A percentile compares a stretch with the other conserved stretches of the same genome.
These are phyloP conservation scores for Nymphalis io DNA, from an alignment of 1,140 invertebrate species.

Conservation along the genomic window DNA sequence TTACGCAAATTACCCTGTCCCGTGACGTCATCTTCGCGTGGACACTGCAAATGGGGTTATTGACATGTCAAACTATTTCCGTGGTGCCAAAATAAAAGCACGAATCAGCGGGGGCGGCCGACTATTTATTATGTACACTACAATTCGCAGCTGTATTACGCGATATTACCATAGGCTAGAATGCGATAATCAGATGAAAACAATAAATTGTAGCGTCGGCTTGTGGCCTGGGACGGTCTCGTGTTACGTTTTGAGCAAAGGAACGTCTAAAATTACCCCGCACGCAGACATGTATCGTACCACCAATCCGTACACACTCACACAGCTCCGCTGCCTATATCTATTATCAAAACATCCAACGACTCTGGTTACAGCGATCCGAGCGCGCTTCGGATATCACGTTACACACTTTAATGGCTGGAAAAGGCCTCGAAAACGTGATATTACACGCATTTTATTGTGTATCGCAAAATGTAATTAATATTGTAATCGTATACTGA, in stretches of 20 bases:
- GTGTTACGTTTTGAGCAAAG: conserved; percentile 79
- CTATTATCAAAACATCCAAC: conserved; percentile 81
- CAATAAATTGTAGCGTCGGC: conserved; percentile 77
- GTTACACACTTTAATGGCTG: conserved; percentile 80
- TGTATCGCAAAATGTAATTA: conserved; percentile 79
- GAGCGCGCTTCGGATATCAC: conserved; percentile 78
- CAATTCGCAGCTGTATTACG: conserved; percentile 44
- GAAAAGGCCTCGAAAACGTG: conserved; percentile 81
- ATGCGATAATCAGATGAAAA: conserved; percentile 75
- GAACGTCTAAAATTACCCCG: conserved; percentile 80
- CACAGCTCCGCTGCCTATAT: conserved; percentile 71
- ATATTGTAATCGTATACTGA: conserved; percentile 74
- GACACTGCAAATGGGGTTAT: conserved; percentile 75
- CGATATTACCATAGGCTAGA: conserved; percentile 44
- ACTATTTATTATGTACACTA: conserved; percentile 37
- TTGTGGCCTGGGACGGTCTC: conserved; percentile 77
- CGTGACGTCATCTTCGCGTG: conserved; percentile 68
- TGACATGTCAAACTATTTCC: conserved; percentile 79
- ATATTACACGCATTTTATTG: conserved; percentile 80
- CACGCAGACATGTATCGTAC: conserved; percentile 60
- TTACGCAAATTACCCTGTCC: conserved; percentile 57
- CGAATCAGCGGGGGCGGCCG: conserved; percentile 53
- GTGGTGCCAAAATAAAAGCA: conserved; percentile 76
- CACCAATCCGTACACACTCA: conserved; percentile 59
- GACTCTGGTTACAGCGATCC: conserved; percentile 78